These are phyloP conservation scores for Nibea albiflora DNA, from an alignment of 2,113 vertebrate genomes.

Conservation along the genomic window DNA sequence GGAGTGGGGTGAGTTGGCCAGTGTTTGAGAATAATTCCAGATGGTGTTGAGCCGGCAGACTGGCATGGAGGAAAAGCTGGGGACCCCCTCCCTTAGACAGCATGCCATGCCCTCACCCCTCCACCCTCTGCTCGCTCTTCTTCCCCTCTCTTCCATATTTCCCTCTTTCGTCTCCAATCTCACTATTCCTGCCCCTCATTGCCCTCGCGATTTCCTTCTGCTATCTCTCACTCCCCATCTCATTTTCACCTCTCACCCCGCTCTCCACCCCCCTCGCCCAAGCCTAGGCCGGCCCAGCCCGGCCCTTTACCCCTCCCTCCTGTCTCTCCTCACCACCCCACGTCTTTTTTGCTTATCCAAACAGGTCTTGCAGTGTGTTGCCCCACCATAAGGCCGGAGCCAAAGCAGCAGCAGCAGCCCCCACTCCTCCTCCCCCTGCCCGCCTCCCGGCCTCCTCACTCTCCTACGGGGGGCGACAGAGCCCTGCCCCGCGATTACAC, in stretches of 20 bases:
- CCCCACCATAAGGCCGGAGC: conserved; percentile 78
- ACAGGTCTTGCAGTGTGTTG: conserved; percentile 61
- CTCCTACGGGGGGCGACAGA: conserved; percentile 86
- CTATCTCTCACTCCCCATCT: conserved; percentile 37
- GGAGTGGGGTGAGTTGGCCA: conserved; percentile 81
- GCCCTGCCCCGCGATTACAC: conserved; percentile 94
- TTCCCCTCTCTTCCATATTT: conserved; percentile 21
- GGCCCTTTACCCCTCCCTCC: conserved; percentile 9
- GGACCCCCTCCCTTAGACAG: conserved; percentile 78
- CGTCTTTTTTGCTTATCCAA: conserved; percentile 70
- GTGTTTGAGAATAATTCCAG: conserved; percentile 90
- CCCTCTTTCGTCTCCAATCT: conserved; percentile 24
- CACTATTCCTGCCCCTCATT: conserved; percentile 18
- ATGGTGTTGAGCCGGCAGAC: conserved; percentile 88
- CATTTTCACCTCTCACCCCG: conserved; percentile 55
- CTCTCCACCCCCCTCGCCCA: neutral
- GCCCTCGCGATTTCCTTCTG: conserved; percentile 46
- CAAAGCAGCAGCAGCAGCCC: conserved; percentile 80
- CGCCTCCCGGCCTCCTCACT: conserved; percentile 79
- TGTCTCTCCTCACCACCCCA: conserved; percentile 33
- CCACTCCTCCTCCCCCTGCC: conserved; percentile 37
- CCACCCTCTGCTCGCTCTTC: conserved; percentile 32
- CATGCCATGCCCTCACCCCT: conserved; percentile 75
- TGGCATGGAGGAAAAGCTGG: conserved; percentile 82
- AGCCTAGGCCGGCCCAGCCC: neutral